phyloP scores from a whole-genome alignment of 2,113 vertebrate species.

The Ibidorhyncha struthersii region DNA sequence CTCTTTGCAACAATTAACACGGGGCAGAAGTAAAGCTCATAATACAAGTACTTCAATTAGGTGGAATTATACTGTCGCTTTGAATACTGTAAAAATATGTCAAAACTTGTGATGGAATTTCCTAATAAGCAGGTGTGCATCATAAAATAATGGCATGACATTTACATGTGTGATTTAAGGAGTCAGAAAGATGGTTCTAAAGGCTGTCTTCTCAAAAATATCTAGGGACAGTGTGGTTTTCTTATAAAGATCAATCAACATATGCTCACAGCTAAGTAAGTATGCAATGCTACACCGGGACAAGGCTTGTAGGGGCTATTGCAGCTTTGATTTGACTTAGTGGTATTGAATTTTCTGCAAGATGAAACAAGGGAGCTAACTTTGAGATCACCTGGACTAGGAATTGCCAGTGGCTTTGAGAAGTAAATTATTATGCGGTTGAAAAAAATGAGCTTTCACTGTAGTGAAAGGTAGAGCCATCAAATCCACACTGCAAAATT shows the following conservation, averaged over 20 bases:
- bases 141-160: neutral
- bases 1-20: neutral
- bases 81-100: neutral
- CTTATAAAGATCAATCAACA: neutral
- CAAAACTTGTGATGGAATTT: neutral
- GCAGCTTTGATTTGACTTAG: neutral
- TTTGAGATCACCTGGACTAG: neutral
- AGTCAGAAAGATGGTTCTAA: neutral
- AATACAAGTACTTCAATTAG: neutral
- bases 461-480: neutral
- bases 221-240: neutral
- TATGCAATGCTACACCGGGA: neutral
- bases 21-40: neutral
- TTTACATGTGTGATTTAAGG: neutral
- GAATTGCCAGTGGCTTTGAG: neutral
- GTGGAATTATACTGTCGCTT: neutral
- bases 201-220: neutral
- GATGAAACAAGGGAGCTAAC: neutral
- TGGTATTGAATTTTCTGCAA: neutral
- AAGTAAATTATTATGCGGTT: neutral
- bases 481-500: neutral
- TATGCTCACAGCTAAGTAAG: neutral
- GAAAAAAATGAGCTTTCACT: neutral
- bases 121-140: neutral
- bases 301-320: neutral